These are phyloP conservation scores for Potamarius usumacintae DNA, from an alignment of 2,113 vertebrate species.

Conservation along the genomic window DNA sequence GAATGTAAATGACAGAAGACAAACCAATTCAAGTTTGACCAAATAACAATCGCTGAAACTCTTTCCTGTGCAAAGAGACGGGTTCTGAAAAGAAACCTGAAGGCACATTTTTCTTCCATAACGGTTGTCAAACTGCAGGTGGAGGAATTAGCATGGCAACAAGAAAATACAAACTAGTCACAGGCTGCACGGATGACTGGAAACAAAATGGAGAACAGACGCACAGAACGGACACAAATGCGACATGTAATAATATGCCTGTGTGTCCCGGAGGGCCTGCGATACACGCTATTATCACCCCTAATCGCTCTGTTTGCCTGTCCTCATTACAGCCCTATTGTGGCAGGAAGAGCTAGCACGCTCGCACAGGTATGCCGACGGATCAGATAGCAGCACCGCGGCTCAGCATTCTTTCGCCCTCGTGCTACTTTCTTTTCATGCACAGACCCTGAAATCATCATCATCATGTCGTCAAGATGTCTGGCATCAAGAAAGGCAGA, in stretches of 20 bases:
- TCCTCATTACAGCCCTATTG: constrained; percentile 25
- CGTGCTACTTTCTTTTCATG: neutral
- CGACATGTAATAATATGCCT: neutral
- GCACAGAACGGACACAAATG: neutral
- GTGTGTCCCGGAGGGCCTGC: neutral
- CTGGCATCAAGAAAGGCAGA: constrained; percentile 49
- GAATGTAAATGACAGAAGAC: neutral
- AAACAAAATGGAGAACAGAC: neutral
- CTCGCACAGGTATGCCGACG: constrained; percentile 20
- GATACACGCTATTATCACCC: constrained; percentile 1
- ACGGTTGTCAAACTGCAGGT: neutral
- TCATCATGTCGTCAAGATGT: constrained; percentile 48
- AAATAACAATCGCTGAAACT: too few species aligned
- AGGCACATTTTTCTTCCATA: neutral
- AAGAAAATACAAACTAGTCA: neutral
- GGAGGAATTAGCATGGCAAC: neutral
- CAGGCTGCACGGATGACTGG: neutral
- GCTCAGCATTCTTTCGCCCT: constrained; percentile 1
- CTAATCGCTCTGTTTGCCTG: constrained; percentile 23
- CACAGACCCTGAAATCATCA: constrained; percentile 46
- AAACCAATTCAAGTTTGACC: neutral
- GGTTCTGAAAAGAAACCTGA: neutral
- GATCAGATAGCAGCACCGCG: constrained; percentile 45
- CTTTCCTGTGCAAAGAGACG: neutral
- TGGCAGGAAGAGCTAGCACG: neutral